Evolutionary conservation across 2,113 vertebrate genomes (phyloP), one percentile per base, ranked within the genome.

Genomic region (Panurus biarmicus): DNA sequence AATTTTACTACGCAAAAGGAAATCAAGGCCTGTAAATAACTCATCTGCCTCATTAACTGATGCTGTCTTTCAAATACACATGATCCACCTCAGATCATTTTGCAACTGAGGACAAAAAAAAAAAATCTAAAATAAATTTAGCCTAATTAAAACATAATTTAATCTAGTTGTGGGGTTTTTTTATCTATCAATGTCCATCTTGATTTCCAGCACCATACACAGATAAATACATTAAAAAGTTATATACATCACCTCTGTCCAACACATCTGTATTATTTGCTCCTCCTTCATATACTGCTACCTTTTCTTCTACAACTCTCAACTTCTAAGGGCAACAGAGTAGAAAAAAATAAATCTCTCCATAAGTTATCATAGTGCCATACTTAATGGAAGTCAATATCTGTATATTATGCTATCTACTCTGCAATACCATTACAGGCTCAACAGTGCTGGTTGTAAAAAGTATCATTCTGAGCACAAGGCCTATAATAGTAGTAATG

Each of bases 361-460:
- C 70, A 85, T 93, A 96, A 91, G 76, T 78, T 87, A 95, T 89
- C 93, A 89, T 20, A 95, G 91, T 76, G 89, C 91, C 93, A 94
- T 54, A 84, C 90, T 94, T 97, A 96, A 97, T 96, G 92, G 91
- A 95, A 98, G 95, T 92, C 97, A 96, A 33, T 97, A 97, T 96
- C 87, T 69, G 87, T 96, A 96, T 96, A 97, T 97, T 98, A 97
- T 79, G 93, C 74, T 71, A 91, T 93, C 94, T 94, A 86, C 92
- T 96, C 92, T 97, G 94, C 96, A 98, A 95, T 97, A 97, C 95
- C 79, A 97, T 98, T 97, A 97, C 66, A 95, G 93, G 92, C 90
- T 96, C 91, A 93, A 97, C 90, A 91, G 76, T 31, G 73, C 70
- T 91, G 94, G 81, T 86, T 96, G 93, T 97, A 97, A 96, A 97